Percentiles rank a stretch among this genome's conserved stretches.
These are phyloP conservation scores for Thunnus maccoyii DNA, from an alignment of 2,113 vertebrate species.

Conservation along the genomic window DNA sequence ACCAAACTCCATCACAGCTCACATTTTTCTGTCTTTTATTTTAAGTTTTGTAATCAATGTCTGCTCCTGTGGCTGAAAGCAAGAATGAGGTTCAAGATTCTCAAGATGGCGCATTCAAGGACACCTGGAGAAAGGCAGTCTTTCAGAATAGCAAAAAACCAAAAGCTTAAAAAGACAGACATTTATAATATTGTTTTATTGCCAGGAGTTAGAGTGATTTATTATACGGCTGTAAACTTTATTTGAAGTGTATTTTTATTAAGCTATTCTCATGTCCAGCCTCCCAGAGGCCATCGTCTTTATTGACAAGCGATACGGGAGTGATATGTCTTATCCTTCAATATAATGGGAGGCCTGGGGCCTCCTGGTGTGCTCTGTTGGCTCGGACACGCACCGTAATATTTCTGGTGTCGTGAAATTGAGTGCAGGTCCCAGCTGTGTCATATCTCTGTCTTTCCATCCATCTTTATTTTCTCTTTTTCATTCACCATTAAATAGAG, in stretches of 20 bases:
- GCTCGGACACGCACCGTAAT: slow-evolving; percentile 52
- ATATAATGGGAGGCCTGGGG: slow-evolving; percentile 61
- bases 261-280: slow-evolving; percentile 48
- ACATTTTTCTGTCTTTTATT: background rate
- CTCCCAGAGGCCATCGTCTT: slow-evolving; percentile 56
- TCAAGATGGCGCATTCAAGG: background rate
- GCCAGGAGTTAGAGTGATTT: slow-evolving; percentile 45
- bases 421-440: slow-evolving; percentile 65
- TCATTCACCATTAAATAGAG: slow-evolving; percentile 56
- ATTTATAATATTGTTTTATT: slow-evolving; percentile 30
- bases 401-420: slow-evolving; percentile 67
- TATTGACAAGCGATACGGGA: slow-evolving; percentile 66
- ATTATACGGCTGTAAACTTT: slow-evolving; percentile 51
- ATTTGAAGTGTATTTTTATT: slow-evolving; percentile 71
- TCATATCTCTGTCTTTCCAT: slow-evolving; percentile 58
- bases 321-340: slow-evolving; percentile 65
- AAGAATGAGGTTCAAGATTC: background rate
- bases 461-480: slow-evolving; percentile 40
- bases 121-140: background rate
- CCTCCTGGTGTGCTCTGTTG: slow-evolving; percentile 33
- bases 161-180: background rate
- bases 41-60: background rate
- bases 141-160: slow-evolving; percentile 1
- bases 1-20: background rate
- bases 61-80: background rate